Base-by-base conservation (phyloP, 2,797 vertebrate species). In the Peromyscus melanophrys region DNA sequence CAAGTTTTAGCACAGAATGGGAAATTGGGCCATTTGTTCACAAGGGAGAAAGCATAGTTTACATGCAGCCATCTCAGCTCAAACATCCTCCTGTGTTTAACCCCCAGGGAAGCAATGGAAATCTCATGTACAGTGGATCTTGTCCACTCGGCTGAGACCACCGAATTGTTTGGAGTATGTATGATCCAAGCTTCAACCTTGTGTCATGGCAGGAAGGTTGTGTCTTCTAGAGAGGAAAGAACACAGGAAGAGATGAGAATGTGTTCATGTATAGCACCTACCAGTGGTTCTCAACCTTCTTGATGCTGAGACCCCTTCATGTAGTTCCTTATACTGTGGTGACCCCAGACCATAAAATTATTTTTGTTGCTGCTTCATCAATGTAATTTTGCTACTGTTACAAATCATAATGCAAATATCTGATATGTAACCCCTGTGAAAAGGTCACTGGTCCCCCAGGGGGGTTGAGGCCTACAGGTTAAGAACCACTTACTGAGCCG, bases 21-120 rank as follows among this genome's bases (percentile, higher is more conserved):
- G 21, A 95, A 75, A 78, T 46, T 19, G 71, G 43, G 55, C 34
- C 67, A 61, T 90, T 92, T 77, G 80, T 81, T 97, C 92, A 80
- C 12, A 46, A 6, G 59, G 0, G n/a, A 52, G 75, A 55, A 9
- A 19, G 27, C n/a, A 46, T 52, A 46, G 23, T 69, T 46, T 80
- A 37, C 27, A 76, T 29, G 63, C 7, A 40, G 75, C 11, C 43
- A 61, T 57, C 81, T 31, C 46, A 46, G 81, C 75, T 96, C 67
- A 73, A 29, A 73, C 11, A 83, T 69, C 4, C 31, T 88, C 89
- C 40, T 73, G 17, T 90, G 37, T 65, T 52, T 78, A 84, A 86
- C 40, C 67, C 11, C 43, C 69, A 43, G 13, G 46, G 82, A 76
- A 89, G 29, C 5, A 61, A 17, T 7, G 85, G 40, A 13, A 95